Conservation (phyloP, 2,888 invertebrate species). For the Nematopogon swammerdamellus region DNA sequence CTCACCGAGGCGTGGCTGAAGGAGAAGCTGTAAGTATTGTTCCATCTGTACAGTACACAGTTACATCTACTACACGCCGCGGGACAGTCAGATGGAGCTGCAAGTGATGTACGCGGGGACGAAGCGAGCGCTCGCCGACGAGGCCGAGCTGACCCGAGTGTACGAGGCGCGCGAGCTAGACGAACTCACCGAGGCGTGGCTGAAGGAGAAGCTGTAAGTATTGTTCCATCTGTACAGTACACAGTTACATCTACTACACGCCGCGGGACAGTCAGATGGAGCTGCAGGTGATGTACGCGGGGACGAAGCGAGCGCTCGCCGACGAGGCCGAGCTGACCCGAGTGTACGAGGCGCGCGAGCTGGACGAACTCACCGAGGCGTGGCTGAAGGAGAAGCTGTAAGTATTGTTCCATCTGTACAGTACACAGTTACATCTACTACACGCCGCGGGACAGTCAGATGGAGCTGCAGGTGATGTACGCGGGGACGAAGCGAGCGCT, state of each 20-base stretch:
- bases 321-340: slow-evolving; percentile 78
- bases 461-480: slow-evolving; percentile 84
- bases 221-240: slow-evolving; percentile 77
- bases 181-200: slow-evolving; percentile 90
- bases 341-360: slow-evolving; percentile 82
- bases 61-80: slow-evolving; percentile 89
- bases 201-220: slow-evolving; percentile 64
- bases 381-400: slow-evolving; percentile 78
- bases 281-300: slow-evolving; percentile 83
- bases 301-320: slow-evolving; percentile 83
- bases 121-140: slow-evolving; percentile 79
- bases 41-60: slow-evolving; percentile 19
- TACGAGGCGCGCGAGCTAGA: slow-evolving; percentile 88
- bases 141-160: slow-evolving; percentile 77
- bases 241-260: slow-evolving; percentile 80
- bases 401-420: too few relatives aligned
- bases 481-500: slow-evolving; percentile 86
- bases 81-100: slow-evolving; percentile 74
- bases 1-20: slow-evolving; percentile 89
- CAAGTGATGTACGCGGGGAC: slow-evolving; percentile 96
- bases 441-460: slow-evolving; percentile 83
- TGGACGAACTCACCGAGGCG: slow-evolving; percentile 90
- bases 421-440: slow-evolving; percentile 77
- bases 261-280: slow-evolving; percentile 71
- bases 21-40: slow-evolving; percentile 56